phyloP scores from a whole-genome alignment of 2,113 vertebrate genomes.

The Shinisaurus crocodilurus region DNA sequence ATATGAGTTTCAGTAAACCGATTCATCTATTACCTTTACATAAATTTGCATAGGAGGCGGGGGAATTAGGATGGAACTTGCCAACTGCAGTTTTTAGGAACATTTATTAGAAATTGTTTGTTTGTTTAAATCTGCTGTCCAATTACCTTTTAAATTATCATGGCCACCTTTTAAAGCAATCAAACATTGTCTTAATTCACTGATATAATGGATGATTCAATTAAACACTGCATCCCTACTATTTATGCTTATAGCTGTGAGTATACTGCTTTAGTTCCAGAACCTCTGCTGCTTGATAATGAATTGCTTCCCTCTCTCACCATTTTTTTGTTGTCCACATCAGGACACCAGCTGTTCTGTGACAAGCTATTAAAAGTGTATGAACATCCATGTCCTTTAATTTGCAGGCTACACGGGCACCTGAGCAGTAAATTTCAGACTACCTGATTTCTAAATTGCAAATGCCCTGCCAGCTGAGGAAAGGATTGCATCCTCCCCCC shows the following conservation, averaged over 20 bases:
- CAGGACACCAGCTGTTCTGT: no score
- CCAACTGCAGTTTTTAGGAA: no score
- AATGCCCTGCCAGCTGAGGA: not conserved
- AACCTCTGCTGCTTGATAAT: constrained; percentile 60
- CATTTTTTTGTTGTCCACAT: no score
- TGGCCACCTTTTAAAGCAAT: no score
- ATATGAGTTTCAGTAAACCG: no score
- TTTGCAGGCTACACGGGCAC: not conserved
- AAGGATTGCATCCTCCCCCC: not conserved
- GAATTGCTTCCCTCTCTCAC: constrained; percentile 33
- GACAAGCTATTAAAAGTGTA: not conserved
- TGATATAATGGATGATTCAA: not conserved
- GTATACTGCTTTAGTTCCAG: constrained; percentile 36
- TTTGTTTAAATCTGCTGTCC: no score
- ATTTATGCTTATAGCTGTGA: not conserved
- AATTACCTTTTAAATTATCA: no score
- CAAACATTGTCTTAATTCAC: not conserved
- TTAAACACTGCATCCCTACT: constrained; percentile 28
- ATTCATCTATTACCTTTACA: no score
- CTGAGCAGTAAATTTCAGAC: not conserved
- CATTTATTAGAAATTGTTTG: no score
- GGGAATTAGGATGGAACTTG: no score
- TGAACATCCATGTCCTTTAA: not conserved
- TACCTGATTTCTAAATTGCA: not conserved
- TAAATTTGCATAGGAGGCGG: no score